phyloP scores from a whole-genome alignment of 30 jellyfish, hydroid and myxozoan species.

The Pseudorhiza aurosa region DNA sequence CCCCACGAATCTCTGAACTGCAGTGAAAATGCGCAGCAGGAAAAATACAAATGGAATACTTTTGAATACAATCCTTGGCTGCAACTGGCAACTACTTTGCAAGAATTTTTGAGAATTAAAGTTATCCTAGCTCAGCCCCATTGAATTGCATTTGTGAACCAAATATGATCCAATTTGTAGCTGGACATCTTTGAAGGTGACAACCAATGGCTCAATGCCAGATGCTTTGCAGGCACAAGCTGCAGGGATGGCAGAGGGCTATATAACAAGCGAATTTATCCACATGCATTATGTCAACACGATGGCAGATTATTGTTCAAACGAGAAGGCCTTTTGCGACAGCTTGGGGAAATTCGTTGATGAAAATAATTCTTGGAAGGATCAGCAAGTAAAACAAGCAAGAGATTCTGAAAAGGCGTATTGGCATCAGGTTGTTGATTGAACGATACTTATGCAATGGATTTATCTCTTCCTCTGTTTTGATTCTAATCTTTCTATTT shows the following conservation, averaged over 20 bases:
- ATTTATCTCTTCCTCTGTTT: too few species aligned
- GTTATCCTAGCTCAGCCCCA: too few species aligned
- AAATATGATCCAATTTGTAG: slow-evolving; percentile 54
- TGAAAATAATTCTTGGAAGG: slow-evolving; percentile 66
- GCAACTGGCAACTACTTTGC: too few species aligned
- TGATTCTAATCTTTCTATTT: too few species aligned
- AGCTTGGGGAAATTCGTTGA: slow-evolving; percentile 46
- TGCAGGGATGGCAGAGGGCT: slow-evolving; percentile 99
- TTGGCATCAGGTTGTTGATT: slow-evolving; percentile 82
- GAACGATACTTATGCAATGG: too few species aligned
- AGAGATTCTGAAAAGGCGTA: slow-evolving; percentile 37
- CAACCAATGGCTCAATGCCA: slow-evolving; percentile 67
- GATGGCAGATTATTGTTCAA: slow-evolving; percentile 64
- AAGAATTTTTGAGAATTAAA: too few species aligned
- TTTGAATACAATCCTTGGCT: too few species aligned
- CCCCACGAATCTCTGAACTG: too few species aligned
- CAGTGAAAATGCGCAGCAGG: too few species aligned
- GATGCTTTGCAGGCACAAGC: slow-evolving; percentile 92
- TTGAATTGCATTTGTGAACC: too few species aligned
- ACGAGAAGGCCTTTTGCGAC: slow-evolving; percentile 67
- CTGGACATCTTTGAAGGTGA: slow-evolving; percentile 79
- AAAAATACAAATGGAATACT: too few species aligned
- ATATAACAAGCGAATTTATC: slow-evolving; percentile 79
- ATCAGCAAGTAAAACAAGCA: slow-evolving; percentile 28
- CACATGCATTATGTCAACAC: slow-evolving; percentile 76